Evolutionary conservation across 2,113 vertebrate species (phyloP).

Genomic region (Haemorhous mexicanus): DNA sequence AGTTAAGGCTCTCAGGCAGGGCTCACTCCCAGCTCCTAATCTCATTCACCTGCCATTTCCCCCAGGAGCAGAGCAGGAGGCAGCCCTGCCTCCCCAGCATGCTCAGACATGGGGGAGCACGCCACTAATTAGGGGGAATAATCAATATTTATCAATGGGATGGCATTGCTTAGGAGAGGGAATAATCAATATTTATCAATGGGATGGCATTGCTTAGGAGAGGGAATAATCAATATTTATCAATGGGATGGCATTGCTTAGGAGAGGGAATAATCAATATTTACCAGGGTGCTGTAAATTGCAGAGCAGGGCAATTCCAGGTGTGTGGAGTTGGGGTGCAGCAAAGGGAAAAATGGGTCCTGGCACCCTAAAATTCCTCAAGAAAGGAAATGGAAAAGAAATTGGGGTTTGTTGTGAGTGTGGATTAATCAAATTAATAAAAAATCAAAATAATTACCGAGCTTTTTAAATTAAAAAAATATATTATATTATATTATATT

Average conservation of each 20-base stretch:
- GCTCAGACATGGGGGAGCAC: neutral
- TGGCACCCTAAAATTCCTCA: neutral
- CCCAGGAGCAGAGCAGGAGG: neutral
- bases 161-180: neutral
- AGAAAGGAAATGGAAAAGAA: neutral
- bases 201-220: neutral
- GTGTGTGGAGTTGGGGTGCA: fast-evolving
- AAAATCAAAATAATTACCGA: neutral
- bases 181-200: neutral
- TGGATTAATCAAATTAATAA: neutral
- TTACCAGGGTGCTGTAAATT: neutral
- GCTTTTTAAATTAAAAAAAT: neutral
- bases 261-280: neutral
- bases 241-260: neutral
- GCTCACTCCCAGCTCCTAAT: neutral
- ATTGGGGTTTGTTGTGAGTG: fast-evolving
- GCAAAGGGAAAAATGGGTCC: neutral
- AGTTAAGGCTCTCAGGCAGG: neutral
- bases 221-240: neutral
- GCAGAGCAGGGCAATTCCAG: neutral
- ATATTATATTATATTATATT: too few relatives aligned
- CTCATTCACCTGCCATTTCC: neutral
- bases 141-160: neutral
- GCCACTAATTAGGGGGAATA: neutral
- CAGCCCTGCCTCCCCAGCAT: neutral